Base-by-base conservation (phyloP, 2,888 invertebrate species). In the Unio delphinus region DNA sequence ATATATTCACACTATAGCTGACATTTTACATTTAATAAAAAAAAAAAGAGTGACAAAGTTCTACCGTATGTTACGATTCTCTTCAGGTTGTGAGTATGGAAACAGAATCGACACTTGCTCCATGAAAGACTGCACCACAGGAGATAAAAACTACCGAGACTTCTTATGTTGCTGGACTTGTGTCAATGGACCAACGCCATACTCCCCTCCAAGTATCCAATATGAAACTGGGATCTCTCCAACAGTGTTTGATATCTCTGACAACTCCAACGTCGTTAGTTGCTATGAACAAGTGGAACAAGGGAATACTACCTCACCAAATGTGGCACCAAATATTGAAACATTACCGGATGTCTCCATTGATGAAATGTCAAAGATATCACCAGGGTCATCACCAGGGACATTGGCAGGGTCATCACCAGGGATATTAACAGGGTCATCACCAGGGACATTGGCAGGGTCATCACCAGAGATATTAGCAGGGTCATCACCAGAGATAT, bases 351-450 rank as follows among this genome's bases (percentile, higher is more conserved):
- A 15, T 45, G 77, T 69, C 20, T 45, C 59, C 30, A 70, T 70
- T 67, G 79, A 56, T 63, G 83, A 83, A 57, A 83, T 81, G 18
- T 68, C 28, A 65, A 82, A 81, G 8, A 61, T 70, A 20, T 71
- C 65, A 20, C 57, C 55, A 20, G 61, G n/a, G 23, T 23, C 23
- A 23, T 23, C 23, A 23, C 23, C 23, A 23, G 23, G 23, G 11
- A 8, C 28, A 54, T 15, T 26, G 17, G 7, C 61, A 64, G n/a
- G 45, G 18, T 26, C 70, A 20, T 71, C 65, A 17, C 57, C 55
- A 20, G 61, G n/a, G 4, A 8, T 55, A 45, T 15, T 26, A n/a
- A 3, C 61, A 64, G 28, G 34, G 7, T 26, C 57, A 6, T 57
- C 45, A 17, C 20, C 56, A 18, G 54, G n/a, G 28, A n/a, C 26